Conservation (phyloP, 1,140 invertebrate species). For the Oscheius sp. region DNA sequence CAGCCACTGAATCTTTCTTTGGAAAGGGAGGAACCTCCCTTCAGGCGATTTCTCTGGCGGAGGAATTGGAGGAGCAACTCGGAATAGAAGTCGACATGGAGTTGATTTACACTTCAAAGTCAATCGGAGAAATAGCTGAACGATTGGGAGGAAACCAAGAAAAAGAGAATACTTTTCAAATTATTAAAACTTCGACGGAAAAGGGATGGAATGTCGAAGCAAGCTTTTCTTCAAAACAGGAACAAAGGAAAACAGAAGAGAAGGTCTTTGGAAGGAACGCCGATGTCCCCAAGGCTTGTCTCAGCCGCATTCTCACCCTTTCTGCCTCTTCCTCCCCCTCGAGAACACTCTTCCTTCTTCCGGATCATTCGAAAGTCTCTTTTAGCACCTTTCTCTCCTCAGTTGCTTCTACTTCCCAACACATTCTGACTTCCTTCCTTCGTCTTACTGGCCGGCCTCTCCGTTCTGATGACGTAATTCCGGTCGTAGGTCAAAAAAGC, state of each 20-base stretch:
- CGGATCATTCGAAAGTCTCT: neutral
- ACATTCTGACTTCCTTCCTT: conserved; percentile 11
- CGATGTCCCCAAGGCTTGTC: neutral
- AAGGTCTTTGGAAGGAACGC: neutral
- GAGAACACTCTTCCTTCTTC: neutral
- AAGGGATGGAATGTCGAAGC: no score
- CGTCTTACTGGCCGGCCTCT: neutral
- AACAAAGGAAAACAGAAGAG: neutral
- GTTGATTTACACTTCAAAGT: neutral
- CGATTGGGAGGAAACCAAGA: neutral
- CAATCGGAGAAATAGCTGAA: neutral
- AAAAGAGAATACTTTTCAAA: no score
- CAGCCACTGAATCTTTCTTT: no score
- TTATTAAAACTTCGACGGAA: no score
- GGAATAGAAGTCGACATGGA: neutral
- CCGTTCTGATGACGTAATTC: conserved; percentile 19
- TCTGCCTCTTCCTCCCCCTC: neutral
- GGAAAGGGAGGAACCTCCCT: neutral
- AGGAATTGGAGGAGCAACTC: neutral
- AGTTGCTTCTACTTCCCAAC: no score
- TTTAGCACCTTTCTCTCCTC: no score
- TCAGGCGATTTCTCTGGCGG: neutral
- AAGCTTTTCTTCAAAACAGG: neutral
- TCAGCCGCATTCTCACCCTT: neutral
- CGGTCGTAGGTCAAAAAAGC: conserved; percentile 13